Evolutionary conservation across 2,797 vertebrate species (phyloP).

Genomic region (Naso thynnoides): DNA sequence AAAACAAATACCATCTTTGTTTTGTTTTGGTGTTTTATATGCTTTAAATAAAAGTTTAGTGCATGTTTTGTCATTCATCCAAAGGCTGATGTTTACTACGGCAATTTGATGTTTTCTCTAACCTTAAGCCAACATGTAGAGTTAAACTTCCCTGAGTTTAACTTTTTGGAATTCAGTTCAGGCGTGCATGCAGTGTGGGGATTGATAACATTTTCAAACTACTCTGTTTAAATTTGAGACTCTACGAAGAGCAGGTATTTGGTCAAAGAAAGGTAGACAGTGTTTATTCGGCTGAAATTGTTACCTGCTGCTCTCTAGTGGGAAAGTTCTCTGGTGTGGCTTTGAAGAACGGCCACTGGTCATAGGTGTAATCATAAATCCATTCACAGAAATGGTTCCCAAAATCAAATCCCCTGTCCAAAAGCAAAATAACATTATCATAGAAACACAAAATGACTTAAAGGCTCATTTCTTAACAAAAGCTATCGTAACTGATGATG

Average conservation of each 20-base stretch:
- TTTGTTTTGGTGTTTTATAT: background rate
- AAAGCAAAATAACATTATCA: background rate
- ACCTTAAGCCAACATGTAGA: background rate
- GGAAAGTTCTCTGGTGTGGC: slow-evolving; percentile 89
- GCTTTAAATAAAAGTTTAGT: background rate
- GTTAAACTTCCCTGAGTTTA: no score
- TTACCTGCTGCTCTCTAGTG: slow-evolving; percentile 90
- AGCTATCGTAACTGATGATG: background rate
- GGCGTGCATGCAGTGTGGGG: background rate
- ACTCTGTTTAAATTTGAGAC: background rate
- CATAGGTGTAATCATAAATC: slow-evolving; percentile 92
- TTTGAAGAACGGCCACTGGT: slow-evolving; percentile 94
- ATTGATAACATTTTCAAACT: background rate
- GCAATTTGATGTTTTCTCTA: background rate
- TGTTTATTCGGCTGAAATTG: background rate
- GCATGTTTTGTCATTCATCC: background rate
- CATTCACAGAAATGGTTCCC: slow-evolving; percentile 98
- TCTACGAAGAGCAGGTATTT: background rate
- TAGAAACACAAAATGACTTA: background rate
- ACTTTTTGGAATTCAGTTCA: no score
- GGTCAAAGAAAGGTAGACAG: background rate
- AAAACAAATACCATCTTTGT: background rate
- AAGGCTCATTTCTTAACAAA: background rate
- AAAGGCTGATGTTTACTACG: background rate
- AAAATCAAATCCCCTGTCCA: slow-evolving; percentile 92